phyloP scores from a whole-genome alignment of 2,797 vertebrate genomes.

The Chaetodon trifasciatus region DNA sequence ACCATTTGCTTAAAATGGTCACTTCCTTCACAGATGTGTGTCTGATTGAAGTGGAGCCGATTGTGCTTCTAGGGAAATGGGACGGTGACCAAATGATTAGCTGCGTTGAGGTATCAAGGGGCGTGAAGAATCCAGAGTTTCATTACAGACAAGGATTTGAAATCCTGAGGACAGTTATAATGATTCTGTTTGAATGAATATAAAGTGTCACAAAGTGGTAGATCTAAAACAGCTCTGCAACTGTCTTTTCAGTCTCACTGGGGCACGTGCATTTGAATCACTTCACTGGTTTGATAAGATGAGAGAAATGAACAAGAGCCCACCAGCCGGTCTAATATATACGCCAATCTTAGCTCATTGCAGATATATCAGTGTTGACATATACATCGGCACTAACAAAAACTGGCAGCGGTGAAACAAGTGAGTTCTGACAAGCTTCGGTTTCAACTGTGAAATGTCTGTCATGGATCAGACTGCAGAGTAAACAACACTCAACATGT shows the following conservation, averaged over 20 bases:
- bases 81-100: not conserved
- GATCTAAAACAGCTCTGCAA: not conserved
- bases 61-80: conserved; percentile 18
- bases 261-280: not conserved
- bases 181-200: not conserved
- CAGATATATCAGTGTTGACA: not conserved
- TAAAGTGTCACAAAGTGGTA: not conserved
- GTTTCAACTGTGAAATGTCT: too few species aligned
- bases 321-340: not conserved
- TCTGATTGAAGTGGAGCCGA: not conserved
- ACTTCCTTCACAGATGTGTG: not conserved
- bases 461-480: too few species aligned
- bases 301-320: not conserved
- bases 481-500: not conserved
- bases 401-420: too few species aligned
- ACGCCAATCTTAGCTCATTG: not conserved
- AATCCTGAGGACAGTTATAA: not conserved
- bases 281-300: not conserved
- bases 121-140: not conserved
- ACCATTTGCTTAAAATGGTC: not conserved
- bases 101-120: not conserved
- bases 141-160: not conserved
- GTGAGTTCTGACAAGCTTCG: too few species aligned
- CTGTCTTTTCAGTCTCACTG: too few species aligned
- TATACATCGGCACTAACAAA: too few species aligned